These are phyloP conservation scores for Campoletis sonorensis DNA, from an alignment of 1,140 invertebrate species.

Conservation along the genomic window DNA sequence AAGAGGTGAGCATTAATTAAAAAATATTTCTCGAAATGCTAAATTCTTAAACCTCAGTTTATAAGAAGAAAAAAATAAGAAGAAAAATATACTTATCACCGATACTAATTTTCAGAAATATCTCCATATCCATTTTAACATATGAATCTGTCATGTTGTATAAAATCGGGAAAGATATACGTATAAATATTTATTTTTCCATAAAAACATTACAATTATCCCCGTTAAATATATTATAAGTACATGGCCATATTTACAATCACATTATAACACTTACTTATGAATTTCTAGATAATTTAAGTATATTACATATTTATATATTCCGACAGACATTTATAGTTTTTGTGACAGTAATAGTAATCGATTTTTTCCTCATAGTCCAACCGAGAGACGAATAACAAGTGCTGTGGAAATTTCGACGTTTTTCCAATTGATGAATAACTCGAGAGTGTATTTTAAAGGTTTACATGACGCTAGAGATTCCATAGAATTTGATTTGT, in stretches of 20 bases:
- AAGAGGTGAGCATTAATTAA: not conserved
- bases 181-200: conserved; percentile 60
- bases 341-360: conserved; percentile 17
- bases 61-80: not conserved
- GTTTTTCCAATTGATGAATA: not conserved
- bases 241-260: conserved; percentile 61
- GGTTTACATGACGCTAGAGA: too few species aligned
- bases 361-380: conserved; percentile 18
- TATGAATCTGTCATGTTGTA: not conserved
- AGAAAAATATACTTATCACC: not conserved
- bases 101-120: not conserved
- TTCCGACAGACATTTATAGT: conserved; percentile 45
- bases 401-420: too few species aligned
- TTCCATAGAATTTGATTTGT: too few species aligned
- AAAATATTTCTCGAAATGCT: not conserved
- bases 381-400: not conserved
- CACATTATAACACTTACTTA: conserved; percentile 57
- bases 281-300: conserved; percentile 51
- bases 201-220: conserved; percentile 65
- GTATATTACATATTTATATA: conserved; percentile 61
- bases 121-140: too few species aligned
- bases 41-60: not conserved
- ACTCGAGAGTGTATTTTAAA: not conserved
- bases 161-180: conserved; percentile 47
- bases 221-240: conserved; percentile 54